Evolutionary conservation across 2,113 vertebrate genomes (phyloP).

Genomic region (Ranitomeya imitator): DNA sequence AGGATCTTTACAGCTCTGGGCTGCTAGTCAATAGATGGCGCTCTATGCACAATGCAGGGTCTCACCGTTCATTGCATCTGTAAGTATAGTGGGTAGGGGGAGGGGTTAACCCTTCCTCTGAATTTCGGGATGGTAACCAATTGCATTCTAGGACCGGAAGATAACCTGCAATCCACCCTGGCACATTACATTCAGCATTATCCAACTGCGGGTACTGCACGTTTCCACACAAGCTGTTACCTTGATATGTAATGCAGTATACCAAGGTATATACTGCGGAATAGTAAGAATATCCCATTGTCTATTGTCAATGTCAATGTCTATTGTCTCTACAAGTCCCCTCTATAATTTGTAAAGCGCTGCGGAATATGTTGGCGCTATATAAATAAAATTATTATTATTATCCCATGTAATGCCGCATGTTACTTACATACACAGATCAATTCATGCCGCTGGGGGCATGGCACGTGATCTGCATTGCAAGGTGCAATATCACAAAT

Average conservation of each 20-base stretch:
- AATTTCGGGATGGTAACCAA: neutral
- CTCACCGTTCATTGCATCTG: conserved; percentile 3
- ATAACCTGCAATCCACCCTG: neutral
- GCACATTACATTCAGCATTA: conserved; percentile 1
- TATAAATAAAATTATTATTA: too few relatives aligned
- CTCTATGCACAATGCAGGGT: conserved; percentile 60
- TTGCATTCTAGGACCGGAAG: conserved; percentile 3
- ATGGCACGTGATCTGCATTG: neutral
- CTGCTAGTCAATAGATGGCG: conserved; percentile 59
- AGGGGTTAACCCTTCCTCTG: conserved; percentile 39
- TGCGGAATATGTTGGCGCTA: too few relatives aligned
- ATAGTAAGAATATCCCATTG: neutral
- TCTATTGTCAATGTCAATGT: too few relatives aligned
- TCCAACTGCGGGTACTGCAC: neutral
- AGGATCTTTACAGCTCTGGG: neutral
- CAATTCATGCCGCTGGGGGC: neutral
- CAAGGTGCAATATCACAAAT: neutral
- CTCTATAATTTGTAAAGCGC: too few relatives aligned
- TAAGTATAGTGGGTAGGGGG: conserved; percentile 7
- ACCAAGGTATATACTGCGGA: neutral
- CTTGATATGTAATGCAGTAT: neutral
- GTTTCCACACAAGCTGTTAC: neutral
- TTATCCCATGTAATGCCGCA: neutral
- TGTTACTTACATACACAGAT: neutral
- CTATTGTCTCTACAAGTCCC: too few relatives aligned